These are phyloP conservation scores for Amazona vittata DNA, from an alignment of 2,113 vertebrate genomes.

Conservation along the genomic window DNA sequence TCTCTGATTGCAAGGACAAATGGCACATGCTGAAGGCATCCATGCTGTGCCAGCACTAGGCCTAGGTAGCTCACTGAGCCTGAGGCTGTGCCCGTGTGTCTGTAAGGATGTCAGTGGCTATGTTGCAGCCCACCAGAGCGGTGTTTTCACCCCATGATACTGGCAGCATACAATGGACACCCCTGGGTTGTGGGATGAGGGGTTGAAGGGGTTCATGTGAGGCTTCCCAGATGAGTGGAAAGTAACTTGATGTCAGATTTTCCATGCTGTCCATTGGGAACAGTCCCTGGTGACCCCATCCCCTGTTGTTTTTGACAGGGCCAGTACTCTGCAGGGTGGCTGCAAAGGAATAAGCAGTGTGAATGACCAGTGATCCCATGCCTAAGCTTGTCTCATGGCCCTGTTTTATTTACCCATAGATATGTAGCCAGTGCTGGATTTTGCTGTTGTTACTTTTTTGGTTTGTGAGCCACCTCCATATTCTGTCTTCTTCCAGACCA, in stretches of 20 bases:
- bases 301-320: not conserved
- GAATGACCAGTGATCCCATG: not conserved
- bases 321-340: not conserved
- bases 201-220: not conserved
- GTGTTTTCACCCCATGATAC: fast-evolving
- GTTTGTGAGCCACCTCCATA: not conserved
- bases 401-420: not conserved
- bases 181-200: not conserved
- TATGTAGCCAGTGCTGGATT: not conserved
- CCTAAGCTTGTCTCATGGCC: not conserved
- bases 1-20: not conserved
- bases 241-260: not conserved
- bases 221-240: not conserved
- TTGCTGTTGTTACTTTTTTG: not conserved
- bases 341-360: not conserved
- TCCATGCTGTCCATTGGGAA: not conserved
- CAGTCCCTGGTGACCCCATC: not conserved
- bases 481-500: not conserved
- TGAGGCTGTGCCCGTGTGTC: too few species aligned
- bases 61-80: not conserved
- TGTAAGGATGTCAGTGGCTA: not conserved
- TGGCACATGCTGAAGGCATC: not conserved
- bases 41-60: not conserved
- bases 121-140: too few species aligned
- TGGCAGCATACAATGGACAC: not conserved